Conservation (phyloP, 1,140 invertebrate species). For the Monochamus saltuarius region DNA sequence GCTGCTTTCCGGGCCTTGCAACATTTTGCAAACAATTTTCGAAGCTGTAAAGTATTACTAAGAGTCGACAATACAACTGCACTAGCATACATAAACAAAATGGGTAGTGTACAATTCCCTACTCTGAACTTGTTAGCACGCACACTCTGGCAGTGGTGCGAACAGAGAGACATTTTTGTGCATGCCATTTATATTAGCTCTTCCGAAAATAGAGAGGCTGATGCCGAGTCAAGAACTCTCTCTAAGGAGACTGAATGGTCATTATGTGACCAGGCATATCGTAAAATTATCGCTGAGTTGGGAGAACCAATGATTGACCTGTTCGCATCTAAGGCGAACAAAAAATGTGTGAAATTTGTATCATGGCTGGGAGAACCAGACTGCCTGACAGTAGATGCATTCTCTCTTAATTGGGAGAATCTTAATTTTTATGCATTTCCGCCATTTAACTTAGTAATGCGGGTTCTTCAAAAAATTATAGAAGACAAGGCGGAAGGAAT, state of each 20-base stretch:
- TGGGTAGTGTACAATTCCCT: constrained; percentile 33
- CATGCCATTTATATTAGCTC: constrained; percentile 39
- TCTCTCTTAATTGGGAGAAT: constrained; percentile 33
- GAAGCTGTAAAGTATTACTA: constrained; percentile 31
- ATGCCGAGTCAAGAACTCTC: constrained; percentile 31
- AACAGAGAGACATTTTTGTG: constrained; percentile 29
- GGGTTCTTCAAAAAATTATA: constrained; percentile 36
- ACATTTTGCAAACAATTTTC: constrained; percentile 14
- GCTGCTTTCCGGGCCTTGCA: constrained; percentile 17
- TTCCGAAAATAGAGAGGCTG: constrained; percentile 29
- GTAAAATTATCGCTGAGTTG: constrained; percentile 16
- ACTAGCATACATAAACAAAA: constrained; percentile 37
- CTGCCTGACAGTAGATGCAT: constrained; percentile 35
- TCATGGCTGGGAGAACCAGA: constrained; percentile 39
- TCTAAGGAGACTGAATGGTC: constrained; percentile 29
- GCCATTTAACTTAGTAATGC: constrained; percentile 33
- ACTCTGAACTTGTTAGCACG: constrained; percentile 27
- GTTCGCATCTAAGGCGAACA: constrained; percentile 37
- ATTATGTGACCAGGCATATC: constrained; percentile 6
- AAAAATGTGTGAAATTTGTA: constrained; percentile 34
- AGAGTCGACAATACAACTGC: constrained; percentile 42
- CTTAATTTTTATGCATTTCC: constrained; percentile 42
- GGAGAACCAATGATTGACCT: constrained; percentile 32
- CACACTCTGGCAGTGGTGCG: constrained; percentile 36
- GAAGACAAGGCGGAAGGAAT: constrained; percentile 36